These are phyloP conservation scores for Harpagus bidentatus DNA, from an alignment of 2,113 vertebrate genomes.

Conservation along the genomic window DNA sequence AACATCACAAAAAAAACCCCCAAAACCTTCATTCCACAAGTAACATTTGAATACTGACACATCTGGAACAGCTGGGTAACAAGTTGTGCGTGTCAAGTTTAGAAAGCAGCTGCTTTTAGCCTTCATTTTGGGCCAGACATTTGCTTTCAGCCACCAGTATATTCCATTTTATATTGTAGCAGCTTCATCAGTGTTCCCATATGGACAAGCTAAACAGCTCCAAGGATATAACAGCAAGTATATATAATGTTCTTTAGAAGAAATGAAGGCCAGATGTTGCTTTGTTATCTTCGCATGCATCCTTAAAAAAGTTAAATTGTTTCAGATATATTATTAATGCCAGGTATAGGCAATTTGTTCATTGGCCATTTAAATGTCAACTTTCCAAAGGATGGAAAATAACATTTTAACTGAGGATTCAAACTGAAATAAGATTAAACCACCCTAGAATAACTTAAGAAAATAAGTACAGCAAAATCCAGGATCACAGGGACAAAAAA, in stretches of 20 bases:
- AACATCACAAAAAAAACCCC: not conserved
- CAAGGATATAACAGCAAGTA: not conserved
- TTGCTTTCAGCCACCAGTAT: not conserved
- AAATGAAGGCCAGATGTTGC: slow-evolving; percentile 38
- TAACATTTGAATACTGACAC: not conserved
- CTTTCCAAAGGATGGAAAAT: not conserved
- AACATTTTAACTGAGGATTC: slow-evolving; percentile 1
- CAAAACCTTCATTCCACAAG: not conserved
- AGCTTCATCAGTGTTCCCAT: slow-evolving; percentile 43
- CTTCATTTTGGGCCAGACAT: slow-evolving; percentile 4
- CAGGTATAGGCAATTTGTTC: slow-evolving; percentile 26
- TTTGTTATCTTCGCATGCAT: not conserved
- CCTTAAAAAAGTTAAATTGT: not conserved
- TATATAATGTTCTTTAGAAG: not conserved
- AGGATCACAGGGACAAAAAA: not conserved
- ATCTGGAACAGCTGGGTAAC: slow-evolving; percentile 44
- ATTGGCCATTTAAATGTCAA: not conserved
- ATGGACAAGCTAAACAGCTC: slow-evolving; percentile 4
- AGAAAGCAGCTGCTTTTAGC: slow-evolving; percentile 35
- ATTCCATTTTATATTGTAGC: slow-evolving; percentile 14
- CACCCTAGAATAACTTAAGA: not conserved
- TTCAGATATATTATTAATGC: not conserved
- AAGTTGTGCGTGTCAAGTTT: slow-evolving; percentile 5
- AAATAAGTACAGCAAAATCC: not conserved
- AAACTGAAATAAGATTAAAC: not conserved